Evolutionary conservation across 2,888 invertebrate species (phyloP).

Genomic region (Antitype chi): DNA sequence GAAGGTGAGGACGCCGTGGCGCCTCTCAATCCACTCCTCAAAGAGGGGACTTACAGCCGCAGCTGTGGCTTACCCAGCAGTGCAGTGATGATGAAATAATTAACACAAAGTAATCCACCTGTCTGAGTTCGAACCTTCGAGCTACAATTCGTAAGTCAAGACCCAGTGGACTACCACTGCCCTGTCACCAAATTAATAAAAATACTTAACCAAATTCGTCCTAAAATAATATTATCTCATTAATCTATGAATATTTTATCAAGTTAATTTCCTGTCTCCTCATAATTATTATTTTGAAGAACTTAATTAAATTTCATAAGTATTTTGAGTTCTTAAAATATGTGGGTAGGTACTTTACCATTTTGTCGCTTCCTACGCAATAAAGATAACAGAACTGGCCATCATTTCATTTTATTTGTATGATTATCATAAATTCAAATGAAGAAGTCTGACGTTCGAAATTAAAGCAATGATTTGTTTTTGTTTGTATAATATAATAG

Average conservation of each 20-base stretch:
- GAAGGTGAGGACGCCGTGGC: no score
- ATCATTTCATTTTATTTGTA: conserved; percentile 13
- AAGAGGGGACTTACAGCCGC: no score
- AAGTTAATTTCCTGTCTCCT: conserved; percentile 27
- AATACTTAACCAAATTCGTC: not conserved
- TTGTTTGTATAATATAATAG: conserved; percentile 8
- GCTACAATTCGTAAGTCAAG: no score
- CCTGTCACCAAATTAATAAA: not conserved
- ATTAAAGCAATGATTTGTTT: conserved; percentile 1
- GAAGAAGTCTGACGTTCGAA: conserved; percentile 25
- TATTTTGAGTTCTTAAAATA: conserved; percentile 13
- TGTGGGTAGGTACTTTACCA: not conserved
- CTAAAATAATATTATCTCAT: conserved; percentile 19
- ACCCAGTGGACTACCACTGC: no score
- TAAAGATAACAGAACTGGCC: not conserved
- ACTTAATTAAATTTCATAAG: conserved; percentile 32
- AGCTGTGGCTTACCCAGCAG: no score
- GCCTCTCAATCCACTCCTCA: no score
- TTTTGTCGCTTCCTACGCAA: not conserved
- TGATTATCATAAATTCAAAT: conserved; percentile 29
- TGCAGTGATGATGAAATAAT: no score
- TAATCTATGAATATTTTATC: conserved; percentile 30
- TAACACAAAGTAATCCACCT: no score
- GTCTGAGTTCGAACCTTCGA: no score
- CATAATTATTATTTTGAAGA: conserved; percentile 22